Evolutionary conservation across 2,888 invertebrate species (phyloP), one percentile per base, ranked within the genome.

Genomic region (Melieria crassipennis): DNA sequence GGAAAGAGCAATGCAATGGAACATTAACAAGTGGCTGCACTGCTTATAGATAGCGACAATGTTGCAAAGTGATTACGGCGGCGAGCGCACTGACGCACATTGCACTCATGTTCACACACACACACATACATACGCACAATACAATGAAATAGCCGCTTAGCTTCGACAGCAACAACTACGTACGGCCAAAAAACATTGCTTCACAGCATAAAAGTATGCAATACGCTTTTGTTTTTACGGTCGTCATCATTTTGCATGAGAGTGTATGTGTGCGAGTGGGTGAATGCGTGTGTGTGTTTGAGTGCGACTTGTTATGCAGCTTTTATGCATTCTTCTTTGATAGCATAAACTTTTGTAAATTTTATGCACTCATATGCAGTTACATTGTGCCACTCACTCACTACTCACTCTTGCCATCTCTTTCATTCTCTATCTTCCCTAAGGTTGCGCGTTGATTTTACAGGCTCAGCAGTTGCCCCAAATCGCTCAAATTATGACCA

Each of bases 11-110:
- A 0, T 3, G 46, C 5, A 7, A 3, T 61, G n/a, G n/a, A 61
- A 67, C 60, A 61, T 67, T 58, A 50, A 43, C 13, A 58, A 45
- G 50, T 67, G 46, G 50, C 43, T 52, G 52, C 61, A 13, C 30
- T 43, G 10, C 42, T 30, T 58, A 67, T 60, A 60, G 67, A 52
- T 43, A 52, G 60, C 52, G 61, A 67, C 67, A 67, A 42, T 67
- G 67, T 67, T 67, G 67, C 60, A 67, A 67, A 67, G 67, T 67
- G 67, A 67, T 67, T 67, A 67, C 67, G n/a, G n/a, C 48, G 13
- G 63, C 62, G 30, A 7, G 43, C n/a, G 46, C 46, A 68, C 30
- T 16, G 45, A 47, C 66, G 47, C 66, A 66, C 46, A 62, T 45
- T 7, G 7, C 62, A 46, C 46, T 7, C 46, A 62, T 43, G n/a